These are phyloP conservation scores for Chelonia mydas DNA, from an alignment of 2,797 vertebrate species.

Conservation along the genomic window DNA sequence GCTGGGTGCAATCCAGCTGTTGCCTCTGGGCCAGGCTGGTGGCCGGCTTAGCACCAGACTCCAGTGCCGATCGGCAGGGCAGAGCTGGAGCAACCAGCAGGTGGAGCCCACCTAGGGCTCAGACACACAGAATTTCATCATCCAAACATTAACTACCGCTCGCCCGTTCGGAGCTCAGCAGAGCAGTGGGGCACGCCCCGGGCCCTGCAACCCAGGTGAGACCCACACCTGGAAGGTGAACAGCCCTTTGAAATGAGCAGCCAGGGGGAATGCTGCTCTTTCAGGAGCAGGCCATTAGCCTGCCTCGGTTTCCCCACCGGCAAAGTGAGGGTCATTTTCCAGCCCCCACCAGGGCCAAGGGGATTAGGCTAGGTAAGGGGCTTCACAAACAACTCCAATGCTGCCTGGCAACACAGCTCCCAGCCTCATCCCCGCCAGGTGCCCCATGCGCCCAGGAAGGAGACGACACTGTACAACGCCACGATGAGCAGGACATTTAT, in stretches of 20 bases:
- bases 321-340: not conserved
- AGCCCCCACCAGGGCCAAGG: not conserved
- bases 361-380: not conserved
- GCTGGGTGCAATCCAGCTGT: not conserved
- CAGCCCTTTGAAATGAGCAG: no score
- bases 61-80: no score
- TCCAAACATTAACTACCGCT: not conserved
- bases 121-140: not conserved
- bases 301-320: not conserved
- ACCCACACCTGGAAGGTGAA: no score
- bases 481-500: not conserved
- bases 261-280: not conserved
- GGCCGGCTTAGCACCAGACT: not conserved
- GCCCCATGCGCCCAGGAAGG: not conserved
- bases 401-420: not conserved
- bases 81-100: not conserved
- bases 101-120: not conserved
- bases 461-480: not conserved
- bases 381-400: no score
- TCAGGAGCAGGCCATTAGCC: not conserved
- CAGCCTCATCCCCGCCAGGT: no score
- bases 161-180: not conserved
- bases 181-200: accelerated
- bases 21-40: not conserved
- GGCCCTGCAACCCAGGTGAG: not conserved